Conservation (phyloP, 2,888 invertebrate species). For the Drosophila flavopinicola region DNA sequence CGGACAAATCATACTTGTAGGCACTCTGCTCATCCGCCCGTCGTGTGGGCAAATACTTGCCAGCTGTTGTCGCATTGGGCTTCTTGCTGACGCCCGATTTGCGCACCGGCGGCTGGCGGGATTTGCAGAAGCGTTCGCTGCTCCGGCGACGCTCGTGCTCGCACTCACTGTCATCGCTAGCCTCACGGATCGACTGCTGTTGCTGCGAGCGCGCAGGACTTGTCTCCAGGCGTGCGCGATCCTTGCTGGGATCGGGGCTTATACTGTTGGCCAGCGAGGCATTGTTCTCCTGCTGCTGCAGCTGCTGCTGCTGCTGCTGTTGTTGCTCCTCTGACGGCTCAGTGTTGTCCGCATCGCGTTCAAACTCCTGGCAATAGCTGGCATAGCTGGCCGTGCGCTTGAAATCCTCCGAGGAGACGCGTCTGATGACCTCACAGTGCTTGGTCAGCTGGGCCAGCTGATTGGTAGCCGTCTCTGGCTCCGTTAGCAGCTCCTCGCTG, state of each 20-base stretch:
- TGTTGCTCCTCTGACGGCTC: slow-evolving; percentile 38
- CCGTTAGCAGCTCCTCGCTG: slow-evolving; percentile 86
- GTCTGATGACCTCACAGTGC: slow-evolving; percentile 73
- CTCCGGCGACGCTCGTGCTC: slow-evolving; percentile 88
- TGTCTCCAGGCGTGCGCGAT: slow-evolving; percentile 80
- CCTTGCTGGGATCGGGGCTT: slow-evolving; percentile 66
- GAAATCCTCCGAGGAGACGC: slow-evolving; percentile 83
- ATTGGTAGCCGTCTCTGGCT: slow-evolving; percentile 82
- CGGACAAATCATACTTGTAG: slow-evolving; percentile 83
- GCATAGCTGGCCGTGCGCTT: slow-evolving; percentile 80
- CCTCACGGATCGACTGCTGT: slow-evolving; percentile 79
- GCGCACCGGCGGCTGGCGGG: slow-evolving; percentile 86
- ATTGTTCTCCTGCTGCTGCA: slow-evolving; percentile 75
- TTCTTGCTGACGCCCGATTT: slow-evolving; percentile 83
- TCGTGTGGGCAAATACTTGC: slow-evolving; percentile 76
- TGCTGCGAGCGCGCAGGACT: slow-evolving; percentile 84
- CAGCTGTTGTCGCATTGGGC: slow-evolving; percentile 55
- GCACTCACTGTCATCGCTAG: slow-evolving; percentile 85
- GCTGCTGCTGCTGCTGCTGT: slow-evolving; percentile 65
- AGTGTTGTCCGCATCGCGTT: slow-evolving; percentile 49
- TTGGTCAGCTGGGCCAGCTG: slow-evolving; percentile 16
- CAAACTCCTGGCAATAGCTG: slow-evolving; percentile 74
- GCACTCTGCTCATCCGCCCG: slow-evolving; percentile 83
- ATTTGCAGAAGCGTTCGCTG: slow-evolving; percentile 88
- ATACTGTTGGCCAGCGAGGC: slow-evolving; percentile 70